Conservation (phyloP, 2,113 vertebrate genomes). For the Notothenia rossii region DNA sequence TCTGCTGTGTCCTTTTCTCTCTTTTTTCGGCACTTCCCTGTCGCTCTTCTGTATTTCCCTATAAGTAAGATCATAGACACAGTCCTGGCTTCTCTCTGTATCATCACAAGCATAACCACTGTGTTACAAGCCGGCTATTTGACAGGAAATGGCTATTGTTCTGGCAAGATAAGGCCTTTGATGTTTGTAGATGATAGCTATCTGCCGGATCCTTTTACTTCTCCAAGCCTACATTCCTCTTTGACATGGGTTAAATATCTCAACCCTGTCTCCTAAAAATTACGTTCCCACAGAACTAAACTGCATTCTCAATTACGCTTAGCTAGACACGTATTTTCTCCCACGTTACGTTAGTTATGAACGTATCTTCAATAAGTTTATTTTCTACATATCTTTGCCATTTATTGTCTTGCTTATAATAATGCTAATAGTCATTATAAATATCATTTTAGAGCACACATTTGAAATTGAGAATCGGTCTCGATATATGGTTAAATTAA, state of each 20-base stretch:
- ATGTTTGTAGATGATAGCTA: constrained; percentile 30
- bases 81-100: constrained; percentile 12
- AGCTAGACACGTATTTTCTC: too few relatives aligned
- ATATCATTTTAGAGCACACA: too few relatives aligned
- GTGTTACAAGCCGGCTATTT: constrained; percentile 15
- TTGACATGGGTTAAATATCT: constrained; percentile 11
- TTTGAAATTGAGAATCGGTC: too few relatives aligned
- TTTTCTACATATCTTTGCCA: too few relatives aligned
- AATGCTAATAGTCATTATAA: too few relatives aligned
- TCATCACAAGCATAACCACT: constrained; percentile 36
- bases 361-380: too few relatives aligned
- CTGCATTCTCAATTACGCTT: too few relatives aligned
- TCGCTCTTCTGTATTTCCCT: background rate
- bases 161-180: constrained; percentile 39
- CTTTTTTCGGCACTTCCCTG: background rate
- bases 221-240: constrained; percentile 12
- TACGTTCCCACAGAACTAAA: too few relatives aligned
- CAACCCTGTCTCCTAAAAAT: too few relatives aligned
- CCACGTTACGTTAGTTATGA: too few relatives aligned
- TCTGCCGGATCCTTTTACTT: constrained; percentile 7
- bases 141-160: constrained; percentile 33
- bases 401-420: too few relatives aligned
- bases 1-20: constrained; percentile 1
- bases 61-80: constrained; percentile 15
- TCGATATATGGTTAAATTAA: too few relatives aligned